Base-by-base conservation (phyloP, 1,140 invertebrate genomes). In the Neotoxoptera formosana region DNA sequence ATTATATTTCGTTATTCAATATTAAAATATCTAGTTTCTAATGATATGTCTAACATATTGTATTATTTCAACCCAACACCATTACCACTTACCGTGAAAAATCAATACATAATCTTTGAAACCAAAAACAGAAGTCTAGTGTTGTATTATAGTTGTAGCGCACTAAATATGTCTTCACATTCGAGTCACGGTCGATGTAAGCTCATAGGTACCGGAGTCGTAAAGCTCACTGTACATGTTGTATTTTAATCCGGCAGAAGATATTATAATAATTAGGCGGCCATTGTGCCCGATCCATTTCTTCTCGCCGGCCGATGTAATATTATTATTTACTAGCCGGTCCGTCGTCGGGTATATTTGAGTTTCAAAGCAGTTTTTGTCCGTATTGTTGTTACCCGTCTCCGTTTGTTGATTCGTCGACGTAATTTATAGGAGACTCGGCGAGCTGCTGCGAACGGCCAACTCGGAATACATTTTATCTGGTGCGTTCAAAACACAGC, bases 401-500 rank as follows among this genome's bases (percentile, higher is more conserved):
- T 84, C n/a, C n/a, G 36, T 84, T 41, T 84, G 83, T 86, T 17
- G 41, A 86, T 30, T 47, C 41, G 25, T 41, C 1, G 9, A 25
- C 23, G 41, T 86, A 45, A 86, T 86, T 86, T 47, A 86, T 30
- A 86, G 84, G 84, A 86, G 23, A 86, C 45, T 47, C 14, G 84
- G 84, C 21, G 84, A n/a, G n/a, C n/a, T n/a, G n/a, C 14, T 47
- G 36, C 9, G 84, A 47, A 47, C 25, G 23, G 84, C 47, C 47
- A 47, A 86, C 47, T 86, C 47, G 9, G 84, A 86, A 86, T 30
- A 86, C n/a, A n/a, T n/a, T 86, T 47, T 47, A 86, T 47, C 84
- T 30, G 84, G 45, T 41, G 41, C 1, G 2, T 47, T 86, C 47
- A 45, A 86, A 47, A 83, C 7, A 30, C 21, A 30, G 45, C 45